Percentiles rank a stretch among this genome's conserved stretches.
Conservation (phyloP, 2,113 vertebrate genomes). For the Myiozetetes cayanensis region DNA sequence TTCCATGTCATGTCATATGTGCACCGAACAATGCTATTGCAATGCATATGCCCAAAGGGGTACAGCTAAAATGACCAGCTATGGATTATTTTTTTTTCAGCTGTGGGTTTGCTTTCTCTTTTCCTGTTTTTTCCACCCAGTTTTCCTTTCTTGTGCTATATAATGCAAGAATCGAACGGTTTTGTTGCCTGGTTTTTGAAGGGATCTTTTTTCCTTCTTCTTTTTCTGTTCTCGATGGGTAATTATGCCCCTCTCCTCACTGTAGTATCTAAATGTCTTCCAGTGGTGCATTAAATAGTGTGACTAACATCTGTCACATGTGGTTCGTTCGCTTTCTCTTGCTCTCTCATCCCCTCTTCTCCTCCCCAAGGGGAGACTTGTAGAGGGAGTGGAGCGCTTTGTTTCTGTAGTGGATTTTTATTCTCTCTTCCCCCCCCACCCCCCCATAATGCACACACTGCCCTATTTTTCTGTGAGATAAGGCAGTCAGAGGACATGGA, state of each 20-base stretch:
- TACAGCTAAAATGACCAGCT: conserved; percentile 22
- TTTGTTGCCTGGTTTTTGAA: neutral
- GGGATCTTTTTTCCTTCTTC: neutral
- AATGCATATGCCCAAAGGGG: conserved; percentile 49
- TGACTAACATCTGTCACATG: conserved; percentile 66
- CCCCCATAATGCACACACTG: neutral
- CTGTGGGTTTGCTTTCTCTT: neutral
- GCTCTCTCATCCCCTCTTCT: conserved; percentile 25
- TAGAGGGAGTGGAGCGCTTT: neutral
- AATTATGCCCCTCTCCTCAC: conserved; percentile 28
- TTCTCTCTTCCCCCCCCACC: neutral
- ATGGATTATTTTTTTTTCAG: conserved; percentile 21
- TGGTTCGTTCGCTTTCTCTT: conserved; percentile 47
- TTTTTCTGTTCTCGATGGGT: neutral
- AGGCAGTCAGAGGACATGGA: neutral
- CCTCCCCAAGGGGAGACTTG: conserved; percentile 49
- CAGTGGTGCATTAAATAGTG: conserved; percentile 64
- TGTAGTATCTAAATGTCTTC: conserved; percentile 46
- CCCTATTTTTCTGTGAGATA: conserved; percentile 48
- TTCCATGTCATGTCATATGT: conserved; percentile 33
- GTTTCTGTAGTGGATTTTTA: conserved; percentile 33
- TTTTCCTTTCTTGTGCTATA: neutral
- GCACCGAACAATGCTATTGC: conserved; percentile 21
- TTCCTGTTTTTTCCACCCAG: fast-evolving
- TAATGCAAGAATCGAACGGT: neutral